A percentile compares a stretch with the other conserved stretches of the same genome.
phyloP scores from a whole-genome alignment of 1,140 invertebrate genomes.

The Muscidifurax raptorellus region DNA sequence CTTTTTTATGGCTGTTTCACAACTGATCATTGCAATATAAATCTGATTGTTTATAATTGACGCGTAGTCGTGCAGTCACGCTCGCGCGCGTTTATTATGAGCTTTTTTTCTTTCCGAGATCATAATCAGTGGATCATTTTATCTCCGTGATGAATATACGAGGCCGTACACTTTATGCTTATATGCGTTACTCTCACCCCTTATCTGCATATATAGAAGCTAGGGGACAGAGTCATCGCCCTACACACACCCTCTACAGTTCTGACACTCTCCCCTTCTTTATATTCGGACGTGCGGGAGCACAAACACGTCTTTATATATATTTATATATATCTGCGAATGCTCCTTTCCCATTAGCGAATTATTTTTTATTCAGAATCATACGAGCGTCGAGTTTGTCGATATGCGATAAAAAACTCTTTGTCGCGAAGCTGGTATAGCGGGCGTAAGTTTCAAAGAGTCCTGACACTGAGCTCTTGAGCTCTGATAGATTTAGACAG shows the following conservation, averaged over 20 bases:
- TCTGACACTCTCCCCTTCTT: conserved; percentile 9
- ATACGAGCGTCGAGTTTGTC: neutral
- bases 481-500: conserved; percentile 3
- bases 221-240: conserved; percentile 43
- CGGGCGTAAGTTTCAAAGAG: neutral
- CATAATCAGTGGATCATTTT: conserved; percentile 69
- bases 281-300: neutral
- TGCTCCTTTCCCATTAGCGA: neutral
- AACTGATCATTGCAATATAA: neutral
- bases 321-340: too few relatives aligned
- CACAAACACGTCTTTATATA: conserved; percentile 39
- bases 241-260: neutral
- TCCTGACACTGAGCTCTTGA: neutral
- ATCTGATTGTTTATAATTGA: too few relatives aligned
- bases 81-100: neutral
- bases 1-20: neutral
- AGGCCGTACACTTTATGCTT: conserved; percentile 72
- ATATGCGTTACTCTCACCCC: conserved; percentile 70
- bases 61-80: too few relatives aligned
- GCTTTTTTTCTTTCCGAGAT: neutral
- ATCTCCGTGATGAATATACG: conserved; percentile 76
- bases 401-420: neutral
- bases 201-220: conserved; percentile 9
- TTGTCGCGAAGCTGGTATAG: neutral
- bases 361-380: neutral